Conservation (phyloP, 2,113 vertebrate species). For the Lontra canadensis region DNA sequence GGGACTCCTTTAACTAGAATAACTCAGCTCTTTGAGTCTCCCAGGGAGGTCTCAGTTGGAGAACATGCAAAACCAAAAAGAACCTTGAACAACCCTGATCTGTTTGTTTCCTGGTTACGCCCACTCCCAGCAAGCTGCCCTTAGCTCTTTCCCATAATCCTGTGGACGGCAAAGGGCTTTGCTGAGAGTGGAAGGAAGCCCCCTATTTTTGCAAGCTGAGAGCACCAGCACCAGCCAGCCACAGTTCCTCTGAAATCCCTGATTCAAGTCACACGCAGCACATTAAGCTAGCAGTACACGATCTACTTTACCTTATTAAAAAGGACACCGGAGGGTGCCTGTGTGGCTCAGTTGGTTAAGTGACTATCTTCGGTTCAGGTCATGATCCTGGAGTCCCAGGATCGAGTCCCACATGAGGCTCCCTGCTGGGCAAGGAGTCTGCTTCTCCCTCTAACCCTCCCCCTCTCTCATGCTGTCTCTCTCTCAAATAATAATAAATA, state of each 20-base stretch:
- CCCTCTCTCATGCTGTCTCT: too few relatives aligned
- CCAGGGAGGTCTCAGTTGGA: neutral
- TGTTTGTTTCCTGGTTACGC: neutral
- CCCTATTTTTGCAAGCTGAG: neutral
- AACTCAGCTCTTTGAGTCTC: neutral
- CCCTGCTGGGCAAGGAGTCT: too few relatives aligned
- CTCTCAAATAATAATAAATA: too few relatives aligned
- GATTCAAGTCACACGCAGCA: conserved; percentile 40
- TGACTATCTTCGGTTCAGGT: too few relatives aligned
- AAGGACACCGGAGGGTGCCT: conserved; percentile 59
- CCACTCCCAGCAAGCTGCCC: neutral
- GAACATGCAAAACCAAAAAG: neutral
- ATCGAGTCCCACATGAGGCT: too few relatives aligned
- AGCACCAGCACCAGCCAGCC: neutral
- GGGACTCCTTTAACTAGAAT: neutral
- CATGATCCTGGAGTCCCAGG: too few relatives aligned
- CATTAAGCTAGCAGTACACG: neutral
- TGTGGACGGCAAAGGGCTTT: neutral
- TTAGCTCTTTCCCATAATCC: neutral
- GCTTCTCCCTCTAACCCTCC: too few relatives aligned
- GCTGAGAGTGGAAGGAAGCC: neutral
- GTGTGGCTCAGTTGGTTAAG: too few relatives aligned
- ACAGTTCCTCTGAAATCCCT: neutral
- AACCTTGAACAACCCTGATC: neutral
- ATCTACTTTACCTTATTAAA: conserved; percentile 68